Evolutionary conservation across 2,113 vertebrate species (phyloP), one percentile per base, ranked within the genome.

Genomic region (Festucalex cinctus): DNA sequence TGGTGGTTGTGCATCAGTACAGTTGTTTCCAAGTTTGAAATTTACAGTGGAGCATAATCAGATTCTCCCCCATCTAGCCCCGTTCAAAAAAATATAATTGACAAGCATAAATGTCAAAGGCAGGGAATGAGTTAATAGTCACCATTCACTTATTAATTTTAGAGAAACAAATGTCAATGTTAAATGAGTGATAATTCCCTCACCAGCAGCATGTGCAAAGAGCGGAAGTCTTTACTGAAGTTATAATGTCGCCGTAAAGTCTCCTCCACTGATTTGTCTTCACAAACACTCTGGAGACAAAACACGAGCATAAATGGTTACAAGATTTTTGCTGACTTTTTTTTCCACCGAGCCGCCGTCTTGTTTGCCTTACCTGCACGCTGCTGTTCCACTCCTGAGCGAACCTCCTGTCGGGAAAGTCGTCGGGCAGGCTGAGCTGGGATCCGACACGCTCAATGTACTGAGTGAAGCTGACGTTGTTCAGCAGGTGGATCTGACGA

Each of bases 401-500:
- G 48, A 97, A 99, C 70, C 35, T 5, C 13, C 58, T 35, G 60
- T 97, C 92, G 0, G 93, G 90, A 83, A 98, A 95, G 49, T 85
- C 83, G 26, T 71, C 63, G 54, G 94, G 92, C 64, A 99, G 88
- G 72, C 86, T 88, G 78, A 99, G 92, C 41, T 95, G 93, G 0
- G 87, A 82, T 66, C 82, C 83, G 79, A 95, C 93, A 63, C 91
- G 91, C 63, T 88, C 88, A 13, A 92, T 19, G 75, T 97, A 98
- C 65, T 94, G 91, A 41, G 75, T 41, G 78, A 98, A 96, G 51
- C 83, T 89, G 79, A 92, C 89, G 48, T 90, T 87, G 83, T 91
- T 95, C 71, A 93, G 78, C 83, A 99, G 70, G 76, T 96, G 93
- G 73, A 99, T 98, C 92, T 98, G 97, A 63, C 96, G 88, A 85